These are phyloP conservation scores for Leptarthrus brevirostris DNA, from an alignment of 2,888 invertebrate species.

Conservation along the genomic window DNA sequence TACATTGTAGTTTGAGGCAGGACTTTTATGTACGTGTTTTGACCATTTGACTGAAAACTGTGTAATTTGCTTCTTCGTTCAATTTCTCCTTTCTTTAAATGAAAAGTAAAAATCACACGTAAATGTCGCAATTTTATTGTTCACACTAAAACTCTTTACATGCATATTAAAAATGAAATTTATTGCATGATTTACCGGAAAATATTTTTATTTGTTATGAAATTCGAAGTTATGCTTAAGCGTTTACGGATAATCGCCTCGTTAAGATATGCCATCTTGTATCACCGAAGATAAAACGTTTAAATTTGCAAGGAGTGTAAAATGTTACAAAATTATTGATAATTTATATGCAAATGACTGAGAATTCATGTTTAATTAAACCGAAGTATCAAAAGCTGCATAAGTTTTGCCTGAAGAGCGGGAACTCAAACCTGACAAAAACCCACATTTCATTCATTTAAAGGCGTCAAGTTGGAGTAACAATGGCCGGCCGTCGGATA, in stretches of 20 bases:
- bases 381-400: neutral
- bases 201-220: neutral
- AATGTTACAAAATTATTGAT: constrained; percentile 16
- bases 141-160: no score
- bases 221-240: neutral
- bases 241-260: neutral
- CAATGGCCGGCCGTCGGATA: neutral
- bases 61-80: no score
- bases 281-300: neutral
- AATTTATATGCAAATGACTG: constrained; percentile 22
- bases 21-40: no score
- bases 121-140: no score
- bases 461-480: neutral
- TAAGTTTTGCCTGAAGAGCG: neutral
- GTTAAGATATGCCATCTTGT: neutral
- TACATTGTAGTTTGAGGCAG: no score
- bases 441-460: neutral
- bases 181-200: neutral
- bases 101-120: no score
- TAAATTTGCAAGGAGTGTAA: no score
- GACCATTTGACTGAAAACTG: no score
- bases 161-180: neutral
- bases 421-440: neutral
- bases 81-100: no score
- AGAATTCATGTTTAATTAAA: constrained; percentile 41